Conservation (phyloP, 2,113 vertebrate species). For the Rhinogobius similis region DNA sequence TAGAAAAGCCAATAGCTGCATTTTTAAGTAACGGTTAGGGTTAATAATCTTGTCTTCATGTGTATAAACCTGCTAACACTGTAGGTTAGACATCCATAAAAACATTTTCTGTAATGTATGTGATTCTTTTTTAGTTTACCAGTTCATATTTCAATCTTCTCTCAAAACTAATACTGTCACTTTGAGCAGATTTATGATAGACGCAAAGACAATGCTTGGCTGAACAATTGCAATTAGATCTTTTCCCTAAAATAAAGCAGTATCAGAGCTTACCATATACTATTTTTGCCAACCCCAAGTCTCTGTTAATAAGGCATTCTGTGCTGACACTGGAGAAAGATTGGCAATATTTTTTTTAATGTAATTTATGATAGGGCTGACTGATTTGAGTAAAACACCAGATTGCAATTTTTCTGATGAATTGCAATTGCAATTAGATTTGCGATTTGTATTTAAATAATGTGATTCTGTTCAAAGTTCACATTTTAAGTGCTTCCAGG, state of each 20-base stretch:
- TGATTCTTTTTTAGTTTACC: neutral
- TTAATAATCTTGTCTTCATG: neutral
- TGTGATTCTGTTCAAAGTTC: too few species aligned
- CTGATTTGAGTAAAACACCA: too few species aligned
- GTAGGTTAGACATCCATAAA: too few species aligned
- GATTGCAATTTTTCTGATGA: too few species aligned
- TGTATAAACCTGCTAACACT: neutral
- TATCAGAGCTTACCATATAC: neutral
- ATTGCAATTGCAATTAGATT: too few species aligned
- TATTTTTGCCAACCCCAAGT: neutral
- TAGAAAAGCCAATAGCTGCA: too few species aligned
- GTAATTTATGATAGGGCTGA: neutral
- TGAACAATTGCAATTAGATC: neutral
- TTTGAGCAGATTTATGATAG: neutral
- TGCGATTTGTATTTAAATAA: too few species aligned
- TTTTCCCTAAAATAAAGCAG: neutral
- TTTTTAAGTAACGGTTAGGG: too few species aligned
- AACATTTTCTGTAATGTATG: neutral
- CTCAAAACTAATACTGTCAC: neutral
- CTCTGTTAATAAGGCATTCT: neutral
- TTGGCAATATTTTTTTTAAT: neutral
- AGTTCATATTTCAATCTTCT: neutral
- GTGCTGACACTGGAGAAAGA: neutral
- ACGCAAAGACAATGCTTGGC: neutral
- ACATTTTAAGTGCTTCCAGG: too few species aligned